A percentile compares a stretch with the other conserved stretches of the same genome.
Conservation (phyloP, 2,888 invertebrate species). For the Thymelicus sylvestris region DNA sequence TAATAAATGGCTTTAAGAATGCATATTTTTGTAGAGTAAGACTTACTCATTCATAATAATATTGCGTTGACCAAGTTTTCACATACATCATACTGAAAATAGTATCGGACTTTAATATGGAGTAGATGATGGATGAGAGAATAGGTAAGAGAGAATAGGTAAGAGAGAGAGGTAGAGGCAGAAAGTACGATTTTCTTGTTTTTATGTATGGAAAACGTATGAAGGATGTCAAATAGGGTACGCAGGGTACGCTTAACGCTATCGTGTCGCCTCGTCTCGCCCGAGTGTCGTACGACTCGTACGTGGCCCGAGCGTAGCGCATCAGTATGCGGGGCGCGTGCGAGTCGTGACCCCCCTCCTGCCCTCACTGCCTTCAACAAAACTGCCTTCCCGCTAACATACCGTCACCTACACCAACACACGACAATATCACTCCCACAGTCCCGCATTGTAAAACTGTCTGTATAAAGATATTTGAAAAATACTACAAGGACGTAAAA, state of each 20-base stretch:
- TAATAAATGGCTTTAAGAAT: too few relatives aligned
- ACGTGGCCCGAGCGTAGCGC: conserved; percentile 42
- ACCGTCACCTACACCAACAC: conserved; percentile 55
- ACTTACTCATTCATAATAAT: too few relatives aligned
- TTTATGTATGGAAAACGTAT: neutral
- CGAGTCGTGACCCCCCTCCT: conserved; percentile 68
- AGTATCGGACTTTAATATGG: too few relatives aligned
- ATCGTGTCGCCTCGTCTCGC: conserved; percentile 12
- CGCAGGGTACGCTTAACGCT: conserved; percentile 10
- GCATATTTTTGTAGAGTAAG: too few relatives aligned
- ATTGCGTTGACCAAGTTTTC: too few relatives aligned
- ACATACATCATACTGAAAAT: too few relatives aligned
- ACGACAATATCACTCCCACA: conserved; percentile 53
- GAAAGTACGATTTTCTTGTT: neutral
- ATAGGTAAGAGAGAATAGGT: too few relatives aligned
- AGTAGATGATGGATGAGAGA: too few relatives aligned
- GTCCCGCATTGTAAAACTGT: neutral
- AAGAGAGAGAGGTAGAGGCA: too few relatives aligned
- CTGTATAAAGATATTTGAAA: too few relatives aligned
- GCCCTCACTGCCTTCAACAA: conserved; percentile 13
- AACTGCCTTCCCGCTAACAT: conserved; percentile 47
- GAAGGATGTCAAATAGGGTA: conserved; percentile 6
- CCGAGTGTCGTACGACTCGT: neutral
- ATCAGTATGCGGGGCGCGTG: conserved; percentile 72
- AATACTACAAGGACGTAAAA: too few relatives aligned